Evolutionary conservation across 1,140 invertebrate species (phyloP).

Genomic region (Homalodisca vitripennis): DNA sequence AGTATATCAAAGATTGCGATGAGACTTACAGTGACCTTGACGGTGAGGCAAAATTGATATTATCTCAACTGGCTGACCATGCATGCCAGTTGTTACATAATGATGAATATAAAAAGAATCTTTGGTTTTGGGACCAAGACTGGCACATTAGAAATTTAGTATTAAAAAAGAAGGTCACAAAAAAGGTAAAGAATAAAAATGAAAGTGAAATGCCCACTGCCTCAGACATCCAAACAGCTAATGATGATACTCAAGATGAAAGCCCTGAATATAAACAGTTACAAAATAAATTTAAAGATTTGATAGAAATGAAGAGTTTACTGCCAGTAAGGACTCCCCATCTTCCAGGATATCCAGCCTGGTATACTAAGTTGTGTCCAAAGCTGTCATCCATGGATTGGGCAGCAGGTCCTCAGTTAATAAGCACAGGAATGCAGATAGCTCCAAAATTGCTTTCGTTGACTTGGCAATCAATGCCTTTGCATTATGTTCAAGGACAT

Average conservation of each 20-base stretch:
- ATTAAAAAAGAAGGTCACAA: slow-evolving; percentile 57
- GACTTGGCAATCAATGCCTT: slow-evolving; percentile 91
- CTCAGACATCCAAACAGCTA: too few species aligned
- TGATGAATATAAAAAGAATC: slow-evolving; percentile 77
- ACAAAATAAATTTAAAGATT: slow-evolving; percentile 62
- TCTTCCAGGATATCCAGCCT: slow-evolving; percentile 76
- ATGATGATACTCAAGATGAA: too few species aligned
- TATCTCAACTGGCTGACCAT: slow-evolving; percentile 82
- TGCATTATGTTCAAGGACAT: slow-evolving; percentile 77
- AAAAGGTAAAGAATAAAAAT: slow-evolving; percentile 30
- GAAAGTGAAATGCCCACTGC: slow-evolving; percentile 22
- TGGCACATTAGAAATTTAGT: slow-evolving; percentile 80
- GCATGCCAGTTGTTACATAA: slow-evolving; percentile 75
- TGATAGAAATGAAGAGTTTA: slow-evolving; percentile 58
- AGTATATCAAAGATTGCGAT: slow-evolving; percentile 81
- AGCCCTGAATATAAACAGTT: slow-evolving; percentile 42
- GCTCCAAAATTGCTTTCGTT: slow-evolving; percentile 89
- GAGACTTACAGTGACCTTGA: slow-evolving; percentile 82
- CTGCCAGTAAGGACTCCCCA: slow-evolving; percentile 64
- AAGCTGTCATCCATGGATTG: slow-evolving; percentile 57
- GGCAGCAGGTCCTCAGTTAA: slow-evolving; percentile 72
- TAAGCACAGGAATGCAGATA: slow-evolving; percentile 79
- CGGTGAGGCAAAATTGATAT: slow-evolving; percentile 73
- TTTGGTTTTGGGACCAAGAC: slow-evolving; percentile 97
- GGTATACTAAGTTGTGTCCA: slow-evolving; percentile 76